These are phyloP conservation scores for Gasterosteus nipponicus DNA, from an alignment of 2,113 vertebrate genomes.

Conservation along the genomic window DNA sequence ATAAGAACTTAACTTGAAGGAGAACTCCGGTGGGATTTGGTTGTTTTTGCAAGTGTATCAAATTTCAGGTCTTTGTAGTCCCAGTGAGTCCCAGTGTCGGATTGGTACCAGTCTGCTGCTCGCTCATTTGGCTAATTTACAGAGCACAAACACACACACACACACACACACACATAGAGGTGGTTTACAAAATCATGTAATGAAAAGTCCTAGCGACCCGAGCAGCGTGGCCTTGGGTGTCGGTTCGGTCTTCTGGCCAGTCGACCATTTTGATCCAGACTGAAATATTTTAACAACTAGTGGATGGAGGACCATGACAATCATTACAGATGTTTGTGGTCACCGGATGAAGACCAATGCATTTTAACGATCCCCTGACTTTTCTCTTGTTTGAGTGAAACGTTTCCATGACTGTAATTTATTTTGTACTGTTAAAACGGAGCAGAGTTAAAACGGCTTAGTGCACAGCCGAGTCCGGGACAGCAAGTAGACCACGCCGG, in stretches of 20 bases:
- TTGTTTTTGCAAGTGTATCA: slow-evolving; percentile 55
- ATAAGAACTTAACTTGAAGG: slow-evolving; percentile 55
- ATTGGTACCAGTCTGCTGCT: slow-evolving; percentile 43
- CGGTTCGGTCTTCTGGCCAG: background rate
- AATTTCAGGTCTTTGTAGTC: slow-evolving; percentile 57
- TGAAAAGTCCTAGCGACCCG: background rate
- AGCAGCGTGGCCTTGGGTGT: background rate
- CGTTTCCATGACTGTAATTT: background rate
- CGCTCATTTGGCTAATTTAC: slow-evolving; percentile 41
- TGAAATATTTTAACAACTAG: background rate
- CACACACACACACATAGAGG: slow-evolving; percentile 21
- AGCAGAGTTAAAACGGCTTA: background rate
- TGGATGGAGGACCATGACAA: background rate
- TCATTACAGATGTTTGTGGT: background rate
- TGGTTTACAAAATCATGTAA: slow-evolving; percentile 8
- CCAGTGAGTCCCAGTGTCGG: slow-evolving; percentile 47
- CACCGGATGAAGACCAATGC: background rate
- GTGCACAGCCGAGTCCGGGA: background rate
- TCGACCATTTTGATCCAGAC: background rate
- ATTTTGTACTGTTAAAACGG: too few species aligned
- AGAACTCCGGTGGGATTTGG: slow-evolving; percentile 52
- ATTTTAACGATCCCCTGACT: background rate
- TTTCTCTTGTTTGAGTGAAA: background rate
- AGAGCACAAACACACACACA: slow-evolving; percentile 24
- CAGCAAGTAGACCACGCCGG: background rate